Percentiles rank a stretch among this genome's conserved stretches.
phyloP scores from a whole-genome alignment of 2,113 vertebrate genomes.

The Helogale parvula region DNA sequence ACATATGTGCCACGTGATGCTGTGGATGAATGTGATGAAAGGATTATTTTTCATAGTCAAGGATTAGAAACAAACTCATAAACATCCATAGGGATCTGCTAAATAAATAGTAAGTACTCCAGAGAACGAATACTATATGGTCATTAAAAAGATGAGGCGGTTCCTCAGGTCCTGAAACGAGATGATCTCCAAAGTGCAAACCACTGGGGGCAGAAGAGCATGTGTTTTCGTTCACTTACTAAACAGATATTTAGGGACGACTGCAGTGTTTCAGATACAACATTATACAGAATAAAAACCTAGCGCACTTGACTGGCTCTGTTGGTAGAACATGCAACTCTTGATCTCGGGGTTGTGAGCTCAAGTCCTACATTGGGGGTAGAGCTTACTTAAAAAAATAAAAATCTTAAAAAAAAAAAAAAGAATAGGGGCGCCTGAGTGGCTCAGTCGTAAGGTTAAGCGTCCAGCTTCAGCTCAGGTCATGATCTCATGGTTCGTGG shows the following conservation, averaged over 20 bases:
- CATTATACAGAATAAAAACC: no score
- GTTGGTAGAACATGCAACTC: no score
- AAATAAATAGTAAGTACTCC: constrained; percentile 3
- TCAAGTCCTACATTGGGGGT: background rate
- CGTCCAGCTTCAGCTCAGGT: no score
- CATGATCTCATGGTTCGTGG: no score
- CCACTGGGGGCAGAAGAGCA: background rate
- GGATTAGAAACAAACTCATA: constrained; percentile 20
- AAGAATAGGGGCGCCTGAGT: background rate
- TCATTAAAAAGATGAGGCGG: background rate
- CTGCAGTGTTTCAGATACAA: background rate
- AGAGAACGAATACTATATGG: background rate
- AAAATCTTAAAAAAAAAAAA: background rate
- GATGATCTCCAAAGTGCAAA: background rate
- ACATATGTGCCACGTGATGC: background rate
- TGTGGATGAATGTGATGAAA: background rate
- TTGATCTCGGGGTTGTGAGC: background rate
- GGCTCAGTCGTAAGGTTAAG: no score
- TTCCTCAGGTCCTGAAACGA: background rate
- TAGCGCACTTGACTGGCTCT: no score
- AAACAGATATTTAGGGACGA: background rate
- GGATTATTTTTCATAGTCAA: constrained; percentile 1
- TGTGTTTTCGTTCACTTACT: background rate
- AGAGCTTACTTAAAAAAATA: background rate
- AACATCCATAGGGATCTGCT: background rate